Percentiles rank a stretch among this genome's conserved stretches.
Conservation (phyloP, 2,888 invertebrate genomes). For the Zeuzera pyrina region DNA sequence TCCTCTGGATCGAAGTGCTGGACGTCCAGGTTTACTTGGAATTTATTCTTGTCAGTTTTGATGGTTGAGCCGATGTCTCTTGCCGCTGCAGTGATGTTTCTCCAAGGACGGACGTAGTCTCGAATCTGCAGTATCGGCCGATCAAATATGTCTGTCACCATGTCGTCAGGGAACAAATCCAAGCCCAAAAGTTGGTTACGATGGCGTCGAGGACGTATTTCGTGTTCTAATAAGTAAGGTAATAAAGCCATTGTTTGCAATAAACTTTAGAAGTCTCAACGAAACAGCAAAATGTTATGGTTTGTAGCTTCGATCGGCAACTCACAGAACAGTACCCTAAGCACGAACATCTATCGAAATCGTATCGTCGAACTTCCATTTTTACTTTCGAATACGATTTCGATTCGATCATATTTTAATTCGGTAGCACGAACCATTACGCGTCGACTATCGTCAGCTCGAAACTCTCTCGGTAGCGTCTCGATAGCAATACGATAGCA, state of each 20-base stretch:
- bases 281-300: too few relatives aligned
- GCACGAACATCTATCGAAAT: too few relatives aligned
- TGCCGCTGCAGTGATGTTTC: conserved; percentile 46
- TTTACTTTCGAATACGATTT: too few relatives aligned
- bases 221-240: conserved; percentile 42
- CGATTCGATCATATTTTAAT: too few relatives aligned
- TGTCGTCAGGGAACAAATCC: conserved; percentile 47
- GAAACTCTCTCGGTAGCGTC: too few relatives aligned
- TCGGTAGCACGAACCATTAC: too few relatives aligned
- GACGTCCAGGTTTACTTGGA: conserved; percentile 82
- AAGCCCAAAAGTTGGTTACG: conserved; percentile 52
- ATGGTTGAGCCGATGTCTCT: conserved; percentile 70
- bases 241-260: conserved; percentile 42
- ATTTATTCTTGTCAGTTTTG: conserved; percentile 69
- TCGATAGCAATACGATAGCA: too few relatives aligned
- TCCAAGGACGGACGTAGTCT: conserved; percentile 51
- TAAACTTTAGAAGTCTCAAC: conserved; percentile 18
- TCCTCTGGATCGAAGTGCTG: conserved; percentile 85
- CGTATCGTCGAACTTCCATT: too few relatives aligned
- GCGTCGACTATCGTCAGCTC: too few relatives aligned
- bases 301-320: background rate
- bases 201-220: conserved; percentile 41
- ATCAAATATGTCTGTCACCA: conserved; percentile 43
- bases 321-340: too few relatives aligned
- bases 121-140: conserved; percentile 33